Evolutionary conservation across 1,140 invertebrate species (phyloP).

Genomic region (Kradibia gibbosae): DNA sequence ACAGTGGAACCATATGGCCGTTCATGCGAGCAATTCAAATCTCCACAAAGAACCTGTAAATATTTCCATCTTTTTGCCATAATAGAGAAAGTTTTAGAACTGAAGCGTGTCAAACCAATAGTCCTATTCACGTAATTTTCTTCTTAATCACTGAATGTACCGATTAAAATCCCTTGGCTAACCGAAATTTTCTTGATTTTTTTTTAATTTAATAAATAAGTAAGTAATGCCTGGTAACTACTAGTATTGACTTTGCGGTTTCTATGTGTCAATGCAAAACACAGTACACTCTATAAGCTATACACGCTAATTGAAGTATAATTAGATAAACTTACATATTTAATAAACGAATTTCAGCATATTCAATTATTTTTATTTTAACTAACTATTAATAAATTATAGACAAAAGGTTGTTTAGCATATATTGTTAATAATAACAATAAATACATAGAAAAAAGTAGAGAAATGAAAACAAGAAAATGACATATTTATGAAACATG

Average conservation of each 20-base stretch:
- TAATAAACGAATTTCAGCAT: neutral
- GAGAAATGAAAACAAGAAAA: too few relatives aligned
- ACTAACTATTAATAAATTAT: conserved; percentile 1
- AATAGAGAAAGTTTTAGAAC: conserved; percentile 36
- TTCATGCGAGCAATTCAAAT: conserved; percentile 33
- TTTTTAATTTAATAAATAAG: neutral
- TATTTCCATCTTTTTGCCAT: conserved; percentile 43
- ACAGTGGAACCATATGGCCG: conserved; percentile 27
- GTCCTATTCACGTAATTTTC: conserved; percentile 15
- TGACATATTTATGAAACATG: too few relatives aligned
- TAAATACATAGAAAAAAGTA: neutral
- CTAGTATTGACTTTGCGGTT: neutral
- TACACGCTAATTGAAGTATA: neutral
- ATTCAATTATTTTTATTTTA: neutral
- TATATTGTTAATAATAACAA: conserved; percentile 14
- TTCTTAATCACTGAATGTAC: conserved; percentile 25
- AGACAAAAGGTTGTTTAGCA: conserved; percentile 15
- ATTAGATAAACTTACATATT: neutral
- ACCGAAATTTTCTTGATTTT: neutral
- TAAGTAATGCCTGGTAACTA: neutral
- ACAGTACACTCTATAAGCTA: neutral
- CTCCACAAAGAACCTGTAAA: neutral
- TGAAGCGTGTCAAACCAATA: conserved; percentile 32
- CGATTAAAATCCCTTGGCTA: neutral
- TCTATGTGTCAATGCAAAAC: neutral